Evolutionary conservation across 2,888 invertebrate genomes (phyloP).

Genomic region (Sphaerolaimus hirsutus): DNA sequence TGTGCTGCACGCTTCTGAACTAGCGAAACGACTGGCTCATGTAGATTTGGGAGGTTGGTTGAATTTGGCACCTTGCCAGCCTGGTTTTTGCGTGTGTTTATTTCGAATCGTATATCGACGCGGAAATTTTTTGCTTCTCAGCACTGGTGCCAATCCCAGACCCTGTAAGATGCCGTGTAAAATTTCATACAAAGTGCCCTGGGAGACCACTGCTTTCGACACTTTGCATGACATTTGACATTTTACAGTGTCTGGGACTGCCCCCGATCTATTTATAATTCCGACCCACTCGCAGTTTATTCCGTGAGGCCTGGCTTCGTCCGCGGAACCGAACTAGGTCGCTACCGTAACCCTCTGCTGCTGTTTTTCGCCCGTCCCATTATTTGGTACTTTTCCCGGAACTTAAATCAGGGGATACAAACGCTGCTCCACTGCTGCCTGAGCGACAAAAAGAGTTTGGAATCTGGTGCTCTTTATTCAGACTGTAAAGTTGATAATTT

Average conservation of each 20-base stretch:
- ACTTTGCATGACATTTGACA: too few species aligned
- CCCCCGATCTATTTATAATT: too few species aligned
- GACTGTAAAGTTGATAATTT: too few species aligned
- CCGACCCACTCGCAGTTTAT: conserved; percentile 6
- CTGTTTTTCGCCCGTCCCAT: conserved; percentile 17
- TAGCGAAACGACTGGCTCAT: conserved; percentile 4
- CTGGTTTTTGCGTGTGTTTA: too few species aligned
- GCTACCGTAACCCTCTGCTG: conserved; percentile 13
- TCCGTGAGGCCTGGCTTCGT: conserved; percentile 17
- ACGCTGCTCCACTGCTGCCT: not conserved
- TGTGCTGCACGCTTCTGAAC: conserved; percentile 14
- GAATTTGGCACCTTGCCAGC: too few species aligned
- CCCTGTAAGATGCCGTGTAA: too few species aligned
- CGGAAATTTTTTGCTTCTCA: too few species aligned
- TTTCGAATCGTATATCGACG: too few species aligned
- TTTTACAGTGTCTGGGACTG: too few species aligned
- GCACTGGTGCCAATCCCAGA: too few species aligned
- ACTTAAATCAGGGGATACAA: conserved; percentile 12
- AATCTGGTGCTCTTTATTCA: not conserved
- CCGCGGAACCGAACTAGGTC: conserved; percentile 4
- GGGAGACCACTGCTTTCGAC: too few species aligned
- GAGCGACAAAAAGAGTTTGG: not conserved
- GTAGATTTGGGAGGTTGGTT: not conserved
- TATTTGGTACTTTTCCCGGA: conserved; percentile 17
- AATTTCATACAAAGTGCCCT: too few species aligned